Conservation (phyloP, 2,888 invertebrate genomes). For the Homarus gammarus region DNA sequence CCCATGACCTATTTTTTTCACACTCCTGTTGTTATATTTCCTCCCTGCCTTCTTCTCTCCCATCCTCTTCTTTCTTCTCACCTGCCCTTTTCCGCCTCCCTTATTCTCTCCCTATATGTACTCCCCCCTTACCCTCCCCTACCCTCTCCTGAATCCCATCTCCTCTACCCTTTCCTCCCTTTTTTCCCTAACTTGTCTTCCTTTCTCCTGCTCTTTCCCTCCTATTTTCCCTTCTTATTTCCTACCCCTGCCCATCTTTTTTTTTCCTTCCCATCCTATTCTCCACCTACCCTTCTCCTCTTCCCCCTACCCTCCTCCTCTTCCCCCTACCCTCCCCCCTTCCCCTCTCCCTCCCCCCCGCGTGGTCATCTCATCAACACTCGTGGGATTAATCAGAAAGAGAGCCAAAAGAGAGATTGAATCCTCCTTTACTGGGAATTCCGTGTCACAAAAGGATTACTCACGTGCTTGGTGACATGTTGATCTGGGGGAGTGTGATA, state of each 20-base stretch:
- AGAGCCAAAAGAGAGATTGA: background rate
- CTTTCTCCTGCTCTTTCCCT: background rate
- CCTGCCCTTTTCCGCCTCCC: background rate
- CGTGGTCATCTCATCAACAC: background rate
- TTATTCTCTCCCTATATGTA: background rate
- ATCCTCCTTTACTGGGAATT: background rate
- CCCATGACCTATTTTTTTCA: too few relatives aligned
- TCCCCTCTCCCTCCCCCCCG: too few relatives aligned
- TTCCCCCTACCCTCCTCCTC: too few relatives aligned
- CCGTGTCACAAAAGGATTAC: background rate
- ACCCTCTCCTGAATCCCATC: too few relatives aligned
- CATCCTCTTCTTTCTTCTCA: too few relatives aligned
- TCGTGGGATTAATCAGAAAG: background rate
- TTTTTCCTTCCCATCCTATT: too few relatives aligned
- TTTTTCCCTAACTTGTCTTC: background rate
- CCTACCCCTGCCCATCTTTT: background rate
- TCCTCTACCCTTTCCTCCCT: background rate
- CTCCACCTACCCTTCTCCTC: too few relatives aligned
- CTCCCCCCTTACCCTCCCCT: background rate
- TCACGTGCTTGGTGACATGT: background rate
- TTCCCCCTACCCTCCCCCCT: too few relatives aligned
- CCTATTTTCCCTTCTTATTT: background rate
- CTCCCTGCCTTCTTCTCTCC: too few relatives aligned
- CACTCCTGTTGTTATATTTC: too few relatives aligned
- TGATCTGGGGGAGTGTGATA: background rate